A percentile compares a stretch with the other conserved stretches of the same genome.
phyloP scores from a whole-genome alignment of 1,140 invertebrate species.

The Phortica variegata region DNA sequence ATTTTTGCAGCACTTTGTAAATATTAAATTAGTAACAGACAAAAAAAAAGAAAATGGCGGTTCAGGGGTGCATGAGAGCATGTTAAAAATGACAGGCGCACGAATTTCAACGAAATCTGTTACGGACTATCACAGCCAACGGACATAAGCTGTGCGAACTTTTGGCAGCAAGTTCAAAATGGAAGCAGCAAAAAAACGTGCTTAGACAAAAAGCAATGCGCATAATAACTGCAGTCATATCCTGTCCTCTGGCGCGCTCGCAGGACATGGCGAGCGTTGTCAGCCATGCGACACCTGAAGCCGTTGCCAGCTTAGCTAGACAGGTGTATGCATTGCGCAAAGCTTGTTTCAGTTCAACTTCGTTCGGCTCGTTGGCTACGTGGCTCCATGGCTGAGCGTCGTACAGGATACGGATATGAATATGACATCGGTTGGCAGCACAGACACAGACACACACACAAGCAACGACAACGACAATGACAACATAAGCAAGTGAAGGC shows the following conservation, averaged over 20 bases:
- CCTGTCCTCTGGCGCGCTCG: no score
- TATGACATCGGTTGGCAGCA: background rate
- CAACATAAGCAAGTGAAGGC: background rate
- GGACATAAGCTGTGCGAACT: slow-evolving; percentile 9
- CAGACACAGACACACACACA: background rate
- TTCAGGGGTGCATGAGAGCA: slow-evolving; percentile 18
- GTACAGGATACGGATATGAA: no score
- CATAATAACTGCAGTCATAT: slow-evolving; percentile 53
- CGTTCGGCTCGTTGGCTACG: no score
- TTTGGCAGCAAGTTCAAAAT: slow-evolving; percentile 13
- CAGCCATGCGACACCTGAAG: no score
- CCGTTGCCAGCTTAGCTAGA: no score
- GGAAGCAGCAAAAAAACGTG: slow-evolving; percentile 23
- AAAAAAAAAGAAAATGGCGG: slow-evolving; percentile 9
- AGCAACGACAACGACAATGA: background rate
- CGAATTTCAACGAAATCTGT: background rate
- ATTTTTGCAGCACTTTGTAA: slow-evolving; percentile 40
- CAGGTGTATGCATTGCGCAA: no score
- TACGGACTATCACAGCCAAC: background rate
- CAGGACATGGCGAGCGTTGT: no score
- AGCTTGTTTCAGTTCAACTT: no score
- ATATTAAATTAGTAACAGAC: slow-evolving; percentile 40
- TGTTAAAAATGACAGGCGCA: slow-evolving; percentile 28
- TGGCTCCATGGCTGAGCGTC: no score
- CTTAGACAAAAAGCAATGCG: slow-evolving; percentile 42